Conservation (phyloP, 2,113 vertebrate genomes). For the Cephalopterus ornatus region DNA sequence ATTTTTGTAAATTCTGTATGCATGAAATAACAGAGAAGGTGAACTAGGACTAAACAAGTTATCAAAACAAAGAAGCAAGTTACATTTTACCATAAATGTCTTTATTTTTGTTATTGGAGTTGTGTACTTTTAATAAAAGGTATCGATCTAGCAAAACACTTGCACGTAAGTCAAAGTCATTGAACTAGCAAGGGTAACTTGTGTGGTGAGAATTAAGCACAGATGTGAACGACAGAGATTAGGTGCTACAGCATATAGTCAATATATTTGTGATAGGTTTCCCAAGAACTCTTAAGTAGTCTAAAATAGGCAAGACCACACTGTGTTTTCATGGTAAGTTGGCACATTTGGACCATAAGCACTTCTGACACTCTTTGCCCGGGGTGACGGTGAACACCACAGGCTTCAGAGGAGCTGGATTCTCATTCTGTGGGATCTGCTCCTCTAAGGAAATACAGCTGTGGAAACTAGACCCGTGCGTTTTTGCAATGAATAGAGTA, state of each 20-base stretch:
- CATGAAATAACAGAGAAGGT: neutral
- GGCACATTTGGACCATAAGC: neutral
- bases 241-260: constrained; percentile 29
- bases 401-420: neutral
- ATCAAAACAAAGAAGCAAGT: neutral
- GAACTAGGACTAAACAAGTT: neutral
- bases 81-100: constrained; percentile 46
- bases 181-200: neutral
- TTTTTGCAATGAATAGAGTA: neutral
- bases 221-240: constrained; percentile 12
- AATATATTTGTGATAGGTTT: neutral
- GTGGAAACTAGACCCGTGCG: neutral
- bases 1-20: neutral
- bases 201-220: constrained; percentile 12
- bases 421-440: neutral
- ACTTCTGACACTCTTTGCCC: neutral
- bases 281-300: neutral
- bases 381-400: neutral
- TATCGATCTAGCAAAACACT: constrained; percentile 38
- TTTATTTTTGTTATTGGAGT: constrained; percentile 50
- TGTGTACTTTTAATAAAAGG: constrained; percentile 54
- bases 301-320: constrained; percentile 10
- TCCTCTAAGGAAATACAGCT: neutral
- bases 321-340: neutral
- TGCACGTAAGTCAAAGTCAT: constrained; percentile 3